Evolutionary conservation across 2,888 invertebrate species (phyloP).

Genomic region (Galerucella pusilla): DNA sequence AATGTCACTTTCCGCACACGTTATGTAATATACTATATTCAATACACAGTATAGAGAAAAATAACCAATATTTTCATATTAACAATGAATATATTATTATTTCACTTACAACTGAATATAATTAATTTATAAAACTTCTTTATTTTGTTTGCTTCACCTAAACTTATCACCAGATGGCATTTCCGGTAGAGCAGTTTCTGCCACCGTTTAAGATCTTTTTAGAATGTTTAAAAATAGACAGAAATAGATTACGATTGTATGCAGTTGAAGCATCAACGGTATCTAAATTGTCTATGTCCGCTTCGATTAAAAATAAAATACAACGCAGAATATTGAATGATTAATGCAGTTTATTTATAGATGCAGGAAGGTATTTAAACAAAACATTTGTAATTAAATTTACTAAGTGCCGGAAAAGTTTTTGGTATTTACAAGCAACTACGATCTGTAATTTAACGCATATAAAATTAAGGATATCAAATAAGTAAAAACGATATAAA

Average conservation of each 20-base stretch:
- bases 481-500: too few species aligned
- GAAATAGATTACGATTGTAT: conserved; percentile 6
- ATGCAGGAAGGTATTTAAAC: background rate
- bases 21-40: too few species aligned
- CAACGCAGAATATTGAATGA: conserved; percentile 6
- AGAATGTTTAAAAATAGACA: conserved; percentile 8
- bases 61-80: background rate
- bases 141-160: background rate
- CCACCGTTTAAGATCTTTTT: conserved; percentile 16
- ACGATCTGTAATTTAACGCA: too few species aligned
- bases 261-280: conserved; percentile 23
- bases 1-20: too few species aligned
- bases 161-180: conserved; percentile 20
- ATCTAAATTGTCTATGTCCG: conserved; percentile 34
- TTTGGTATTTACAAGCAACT: background rate
- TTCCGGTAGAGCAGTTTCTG: conserved; percentile 7
- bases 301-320: conserved; percentile 27
- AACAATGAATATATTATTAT: background rate
- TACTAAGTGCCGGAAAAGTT: background rate
- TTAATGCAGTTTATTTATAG: conserved; percentile 1
- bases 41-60: background rate
- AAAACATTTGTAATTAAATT: background rate
- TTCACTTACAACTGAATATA: background rate
- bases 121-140: background rate
- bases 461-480: too few species aligned